Percentiles rank a stretch among this genome's conserved stretches.
phyloP scores from a whole-genome alignment of 2,113 vertebrate species.

The Calidris pugnax region DNA sequence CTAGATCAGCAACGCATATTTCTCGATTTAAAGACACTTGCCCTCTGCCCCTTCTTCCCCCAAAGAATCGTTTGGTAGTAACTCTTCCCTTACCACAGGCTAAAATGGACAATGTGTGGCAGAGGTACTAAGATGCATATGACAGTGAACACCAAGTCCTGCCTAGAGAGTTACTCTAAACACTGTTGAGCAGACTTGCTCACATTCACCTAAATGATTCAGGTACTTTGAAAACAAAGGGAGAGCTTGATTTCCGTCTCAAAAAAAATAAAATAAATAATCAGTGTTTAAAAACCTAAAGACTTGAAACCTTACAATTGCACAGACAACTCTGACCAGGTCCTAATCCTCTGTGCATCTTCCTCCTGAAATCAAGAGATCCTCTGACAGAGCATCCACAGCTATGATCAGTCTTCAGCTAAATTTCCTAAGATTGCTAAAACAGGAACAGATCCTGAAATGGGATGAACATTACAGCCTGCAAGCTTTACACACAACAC shows the following conservation, averaged over 20 bases:
- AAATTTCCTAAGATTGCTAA: background rate
- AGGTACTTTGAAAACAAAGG: background rate
- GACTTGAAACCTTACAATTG: background rate
- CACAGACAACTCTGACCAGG: background rate
- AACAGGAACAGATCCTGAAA: background rate
- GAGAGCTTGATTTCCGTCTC: background rate
- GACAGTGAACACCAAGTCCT: background rate
- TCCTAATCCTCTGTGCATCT: background rate
- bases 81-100: background rate
- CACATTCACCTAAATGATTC: background rate
- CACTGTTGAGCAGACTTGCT: background rate
- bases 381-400: background rate
- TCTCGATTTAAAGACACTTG: background rate
- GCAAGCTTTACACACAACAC: background rate
- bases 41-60: background rate
- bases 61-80: background rate
- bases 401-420: background rate
- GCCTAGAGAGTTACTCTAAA: background rate
- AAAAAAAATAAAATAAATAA: background rate
- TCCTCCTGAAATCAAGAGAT: background rate
- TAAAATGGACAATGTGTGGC: background rate
- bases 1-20: background rate
- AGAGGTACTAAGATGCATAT: background rate
- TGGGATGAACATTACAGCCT: background rate
- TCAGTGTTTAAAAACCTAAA: background rate